phyloP scores from a whole-genome alignment of 2,797 vertebrate genomes.

The Rhinella marina region DNA sequence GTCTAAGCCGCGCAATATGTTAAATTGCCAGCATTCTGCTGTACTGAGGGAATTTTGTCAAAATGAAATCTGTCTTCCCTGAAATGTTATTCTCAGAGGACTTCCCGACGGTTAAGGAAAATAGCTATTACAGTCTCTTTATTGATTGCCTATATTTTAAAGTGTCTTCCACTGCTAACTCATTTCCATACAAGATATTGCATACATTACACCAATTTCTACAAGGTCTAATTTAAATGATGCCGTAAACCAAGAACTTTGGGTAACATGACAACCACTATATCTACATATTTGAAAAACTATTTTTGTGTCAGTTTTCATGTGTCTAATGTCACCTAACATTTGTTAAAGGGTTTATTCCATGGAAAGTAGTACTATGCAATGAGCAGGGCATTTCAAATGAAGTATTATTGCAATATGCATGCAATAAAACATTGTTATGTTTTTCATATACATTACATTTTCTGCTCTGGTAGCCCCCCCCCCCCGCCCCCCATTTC shows the following conservation, averaged over 20 bases:
- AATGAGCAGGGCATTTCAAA: no score
- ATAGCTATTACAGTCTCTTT: constrained; percentile 9
- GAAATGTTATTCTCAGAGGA: constrained; percentile 40
- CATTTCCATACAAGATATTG: constrained; percentile 41
- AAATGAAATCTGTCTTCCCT: constrained; percentile 26
- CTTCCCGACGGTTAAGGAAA: constrained; percentile 24
- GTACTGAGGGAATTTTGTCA: constrained; percentile 35
- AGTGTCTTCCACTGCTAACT: not conserved
- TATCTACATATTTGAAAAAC: no score
- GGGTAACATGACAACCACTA: not conserved
- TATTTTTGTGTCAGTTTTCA: no score
- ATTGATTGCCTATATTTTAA: constrained; percentile 29
- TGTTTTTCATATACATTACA: no score
- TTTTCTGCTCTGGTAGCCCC: no score
- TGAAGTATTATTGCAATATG: no score
- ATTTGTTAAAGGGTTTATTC: no score
- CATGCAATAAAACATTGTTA: no score
- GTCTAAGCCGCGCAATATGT: constrained; percentile 30
- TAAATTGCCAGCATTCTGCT: constrained; percentile 43
- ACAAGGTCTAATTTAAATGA: not conserved
- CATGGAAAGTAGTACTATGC: no score
- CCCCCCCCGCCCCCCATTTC: no score
- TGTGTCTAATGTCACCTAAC: no score
- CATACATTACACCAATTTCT: not conserved
- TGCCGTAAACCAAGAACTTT: not conserved